Base-by-base conservation (phyloP, 1,140 invertebrate species). In the Dinothrombium tinctorium region DNA sequence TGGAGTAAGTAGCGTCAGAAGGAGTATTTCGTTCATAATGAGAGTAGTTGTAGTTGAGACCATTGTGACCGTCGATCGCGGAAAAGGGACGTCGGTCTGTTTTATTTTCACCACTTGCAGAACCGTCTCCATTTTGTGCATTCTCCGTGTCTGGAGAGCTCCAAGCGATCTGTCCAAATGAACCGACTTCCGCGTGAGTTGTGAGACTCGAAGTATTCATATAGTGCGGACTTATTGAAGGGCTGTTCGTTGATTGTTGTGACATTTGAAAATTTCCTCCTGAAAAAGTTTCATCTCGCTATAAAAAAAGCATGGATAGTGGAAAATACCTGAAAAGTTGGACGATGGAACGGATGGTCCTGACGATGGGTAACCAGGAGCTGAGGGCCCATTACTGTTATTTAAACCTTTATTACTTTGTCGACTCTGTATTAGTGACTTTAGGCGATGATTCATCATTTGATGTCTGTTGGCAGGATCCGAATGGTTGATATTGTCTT, bases 401-500 rank as follows among this genome's bases (percentile, higher is more conserved):
- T 14, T 35, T 19, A 20, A 23, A n/a, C 50, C 48, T 41, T 53
- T 53, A 28, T 46, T 50, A 32, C 19, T 52, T 39, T 49, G 44
- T 5, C 51, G 36, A 41, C 38, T 50, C 24, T 53, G 44, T 21
- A 53, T 50, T 8, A 53, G 32, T 33, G 48, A 48, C 25, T 53
- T 53, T n/a, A 53, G 33, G 2, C 51, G 43, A 25, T 38, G 43
- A 35, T 53, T 53, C 24, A 48, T 53, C 22, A 53, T 24, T 28
- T 53, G 41, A 41, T 53, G 51, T 25, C 48, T 47, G 17, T 39
- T 37, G 9, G 44, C 15, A 17, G 29, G 37, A 41, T 37, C 28
- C 9, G n/a, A n/a, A n/a, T n/a, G n/a, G n/a, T n/a, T n/a, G 12
- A 32, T 6, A 33, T 33, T 33, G 20, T 33, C 20, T n/a, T 33